Conservation (phyloP, 2,113 vertebrate species). For the Spilogale gracilis region DNA sequence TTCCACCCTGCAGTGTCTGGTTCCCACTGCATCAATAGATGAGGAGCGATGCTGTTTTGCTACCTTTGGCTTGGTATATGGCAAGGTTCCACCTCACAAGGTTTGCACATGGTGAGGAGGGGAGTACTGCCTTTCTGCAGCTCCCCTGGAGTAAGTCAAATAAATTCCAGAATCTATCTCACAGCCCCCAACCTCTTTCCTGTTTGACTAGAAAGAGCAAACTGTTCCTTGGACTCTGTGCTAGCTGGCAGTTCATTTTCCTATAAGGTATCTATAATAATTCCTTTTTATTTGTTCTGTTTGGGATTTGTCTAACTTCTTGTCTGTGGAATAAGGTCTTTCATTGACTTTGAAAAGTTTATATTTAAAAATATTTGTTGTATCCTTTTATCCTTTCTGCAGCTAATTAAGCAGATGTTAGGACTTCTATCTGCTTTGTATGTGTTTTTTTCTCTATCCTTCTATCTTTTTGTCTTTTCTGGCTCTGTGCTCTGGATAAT, state of each 20-base stretch:
- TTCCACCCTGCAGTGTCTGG: not conserved
- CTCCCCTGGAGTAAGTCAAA: not conserved
- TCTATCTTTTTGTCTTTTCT: not conserved
- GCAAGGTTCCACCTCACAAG: not conserved
- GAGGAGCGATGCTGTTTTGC: not conserved
- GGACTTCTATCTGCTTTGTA: not conserved
- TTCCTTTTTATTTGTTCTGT: not conserved
- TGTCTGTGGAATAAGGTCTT: not conserved
- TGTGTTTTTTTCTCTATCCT: not conserved
- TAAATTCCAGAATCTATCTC: not conserved
- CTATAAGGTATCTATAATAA: not conserved
- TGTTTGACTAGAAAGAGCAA: not conserved
- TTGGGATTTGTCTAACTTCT: not conserved
- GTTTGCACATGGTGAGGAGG: not conserved
- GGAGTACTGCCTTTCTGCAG: not conserved
- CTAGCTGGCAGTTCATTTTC: not conserved
- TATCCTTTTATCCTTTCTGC: not conserved
- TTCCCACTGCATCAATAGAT: not conserved
- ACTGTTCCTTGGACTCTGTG: not conserved
- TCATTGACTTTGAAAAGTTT: not conserved
- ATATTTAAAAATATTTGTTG: not conserved
- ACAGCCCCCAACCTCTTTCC: not conserved
- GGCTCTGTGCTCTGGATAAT: not conserved
- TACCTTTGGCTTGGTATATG: not conserved
- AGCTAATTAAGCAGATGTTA: not conserved